Evolutionary conservation across 2,888 invertebrate genomes (phyloP).

Genomic region (Cantharis nigra): DNA sequence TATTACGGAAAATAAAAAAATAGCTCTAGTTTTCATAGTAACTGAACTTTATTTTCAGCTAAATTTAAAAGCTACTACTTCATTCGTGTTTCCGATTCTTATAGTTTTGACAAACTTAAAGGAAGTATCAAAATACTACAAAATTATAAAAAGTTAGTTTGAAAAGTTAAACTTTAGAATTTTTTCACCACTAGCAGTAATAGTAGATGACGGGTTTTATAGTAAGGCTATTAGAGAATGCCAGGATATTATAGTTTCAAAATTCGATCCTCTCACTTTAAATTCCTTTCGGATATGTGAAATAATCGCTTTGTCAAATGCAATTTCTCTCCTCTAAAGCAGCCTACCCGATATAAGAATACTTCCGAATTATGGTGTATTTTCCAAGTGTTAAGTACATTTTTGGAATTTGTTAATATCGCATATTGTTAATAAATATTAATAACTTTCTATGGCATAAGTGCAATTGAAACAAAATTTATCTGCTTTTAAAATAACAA

Average conservation of each 20-base stretch:
- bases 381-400: neutral
- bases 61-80: neutral
- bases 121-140: neutral
- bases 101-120: neutral
- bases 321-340: neutral
- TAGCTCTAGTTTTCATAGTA: neutral
- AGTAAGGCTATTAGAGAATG: neutral
- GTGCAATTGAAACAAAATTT: neutral
- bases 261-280: neutral
- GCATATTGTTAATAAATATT: neutral
- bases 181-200: neutral
- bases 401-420: neutral
- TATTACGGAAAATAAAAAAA: neutral
- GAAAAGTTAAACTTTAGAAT: neutral
- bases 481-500: neutral
- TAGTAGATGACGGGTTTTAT: neutral
- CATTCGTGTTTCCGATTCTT: neutral
- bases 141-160: neutral
- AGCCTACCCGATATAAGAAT: neutral
- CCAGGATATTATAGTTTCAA: neutral
- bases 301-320: neutral
- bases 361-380: neutral
- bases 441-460: too few species aligned
- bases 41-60: neutral
- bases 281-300: neutral